These are phyloP conservation scores for Atethmia centrago DNA, from an alignment of 2,888 invertebrate species.

Conservation along the genomic window DNA sequence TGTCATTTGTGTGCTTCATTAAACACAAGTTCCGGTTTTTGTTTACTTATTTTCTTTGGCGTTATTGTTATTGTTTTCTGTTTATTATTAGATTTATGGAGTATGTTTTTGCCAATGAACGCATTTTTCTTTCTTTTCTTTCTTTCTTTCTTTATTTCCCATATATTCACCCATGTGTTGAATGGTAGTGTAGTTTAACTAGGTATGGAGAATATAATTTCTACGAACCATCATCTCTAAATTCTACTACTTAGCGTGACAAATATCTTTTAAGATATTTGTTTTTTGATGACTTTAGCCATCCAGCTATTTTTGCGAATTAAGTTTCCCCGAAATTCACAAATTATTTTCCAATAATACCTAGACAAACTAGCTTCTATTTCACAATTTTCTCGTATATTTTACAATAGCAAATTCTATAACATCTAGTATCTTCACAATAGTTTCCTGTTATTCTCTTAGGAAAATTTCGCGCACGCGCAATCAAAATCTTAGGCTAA, in stretches of 20 bases:
- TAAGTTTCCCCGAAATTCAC: neutral
- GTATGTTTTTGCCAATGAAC: no score
- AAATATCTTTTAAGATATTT: neutral
- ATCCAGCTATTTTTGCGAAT: neutral
- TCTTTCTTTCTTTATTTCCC: no score
- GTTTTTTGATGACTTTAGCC: no score
- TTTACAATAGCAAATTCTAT: constrained; percentile 1
- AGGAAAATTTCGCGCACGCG: constrained; percentile 26
- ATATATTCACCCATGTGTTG: no score
- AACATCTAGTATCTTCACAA: constrained; percentile 12
- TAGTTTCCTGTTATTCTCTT: constrained; percentile 29
- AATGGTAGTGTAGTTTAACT: no score
- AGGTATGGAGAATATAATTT: neutral
- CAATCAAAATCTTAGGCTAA: constrained; percentile 16
- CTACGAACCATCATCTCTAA: no score
- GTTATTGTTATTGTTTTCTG: no score
- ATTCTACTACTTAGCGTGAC: neutral
- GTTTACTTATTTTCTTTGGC: neutral
- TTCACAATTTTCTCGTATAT: neutral
- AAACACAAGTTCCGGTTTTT: neutral
- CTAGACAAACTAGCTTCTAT: neutral
- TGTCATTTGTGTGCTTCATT: neutral
- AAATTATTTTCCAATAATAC: neutral
- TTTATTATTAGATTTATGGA: no score
- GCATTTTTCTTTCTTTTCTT: no score